These are phyloP conservation scores for Chroicocephalus ridibundus DNA, from an alignment of 2,113 vertebrate species.

Conservation along the genomic window DNA sequence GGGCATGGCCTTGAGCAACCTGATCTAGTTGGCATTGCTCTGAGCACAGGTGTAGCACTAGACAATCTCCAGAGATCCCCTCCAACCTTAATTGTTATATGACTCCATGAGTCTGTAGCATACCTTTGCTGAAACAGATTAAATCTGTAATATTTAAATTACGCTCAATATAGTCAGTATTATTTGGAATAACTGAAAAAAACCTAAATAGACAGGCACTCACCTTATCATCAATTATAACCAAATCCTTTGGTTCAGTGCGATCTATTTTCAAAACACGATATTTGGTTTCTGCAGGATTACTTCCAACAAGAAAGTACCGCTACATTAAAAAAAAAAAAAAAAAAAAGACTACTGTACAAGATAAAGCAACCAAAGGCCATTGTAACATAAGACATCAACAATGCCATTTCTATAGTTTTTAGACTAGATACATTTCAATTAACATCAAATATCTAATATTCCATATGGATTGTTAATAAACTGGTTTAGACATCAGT, in stretches of 20 bases:
- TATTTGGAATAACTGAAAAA: not conserved
- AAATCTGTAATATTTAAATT: not conserved
- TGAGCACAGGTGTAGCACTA: accelerated
- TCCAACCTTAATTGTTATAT: not conserved
- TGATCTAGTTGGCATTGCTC: not conserved
- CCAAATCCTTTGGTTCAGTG: conserved; percentile 94
- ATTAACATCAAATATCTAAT: not conserved
- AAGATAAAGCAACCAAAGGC: not conserved
- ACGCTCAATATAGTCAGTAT: not conserved
- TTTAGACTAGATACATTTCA: not conserved
- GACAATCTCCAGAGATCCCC: not conserved
- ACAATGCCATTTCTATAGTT: not conserved
- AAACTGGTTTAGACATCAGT: not conserved
- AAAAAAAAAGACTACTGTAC: not conserved
- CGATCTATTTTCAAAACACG: conserved; percentile 95
- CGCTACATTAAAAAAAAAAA: conserved; percentile 77
- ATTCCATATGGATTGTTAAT: not conserved
- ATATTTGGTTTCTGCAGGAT: conserved; percentile 93
- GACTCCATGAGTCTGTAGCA: not conserved
- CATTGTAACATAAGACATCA: not conserved
- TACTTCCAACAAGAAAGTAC: conserved; percentile 94
- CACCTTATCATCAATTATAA: conserved; percentile 94
- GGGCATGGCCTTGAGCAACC: not conserved
- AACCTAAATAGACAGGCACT: not conserved
- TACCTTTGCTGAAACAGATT: not conserved